phyloP scores from a whole-genome alignment of 1,140 invertebrate species.

The Wasmannia auropunctata region DNA sequence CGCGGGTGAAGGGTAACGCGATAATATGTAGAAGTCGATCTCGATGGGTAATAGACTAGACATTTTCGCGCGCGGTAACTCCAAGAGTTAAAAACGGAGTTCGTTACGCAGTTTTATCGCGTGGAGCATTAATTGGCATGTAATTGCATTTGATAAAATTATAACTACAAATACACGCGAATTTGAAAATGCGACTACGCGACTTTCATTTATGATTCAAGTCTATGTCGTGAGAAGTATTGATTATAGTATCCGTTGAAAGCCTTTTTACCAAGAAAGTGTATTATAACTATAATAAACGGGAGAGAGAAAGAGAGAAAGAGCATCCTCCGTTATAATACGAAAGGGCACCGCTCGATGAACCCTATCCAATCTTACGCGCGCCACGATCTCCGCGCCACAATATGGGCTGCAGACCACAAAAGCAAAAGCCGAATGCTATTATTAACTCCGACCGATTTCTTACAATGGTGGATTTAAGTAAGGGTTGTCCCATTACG shows the following conservation, averaged over 20 bases:
- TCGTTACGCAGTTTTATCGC: conserved; percentile 30
- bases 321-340: conserved; percentile 29
- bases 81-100: conserved; percentile 25
- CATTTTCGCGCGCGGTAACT: not conserved
- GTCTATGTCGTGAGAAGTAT: not conserved
- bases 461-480: conserved; percentile 78
- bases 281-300: conserved; percentile 48
- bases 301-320: conserved; percentile 4
- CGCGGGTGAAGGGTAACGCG: conserved; percentile 36
- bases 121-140: conserved; percentile 24
- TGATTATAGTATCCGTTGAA: not conserved
- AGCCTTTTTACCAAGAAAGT: conserved; percentile 39
- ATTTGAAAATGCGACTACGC: not conserved
- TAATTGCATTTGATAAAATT: conserved; percentile 25
- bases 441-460: conserved; percentile 84
- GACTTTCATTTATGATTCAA: conserved; percentile 10
- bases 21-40: conserved; percentile 36
- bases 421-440: conserved; percentile 80
- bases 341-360: conserved; percentile 60
- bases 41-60: conserved; percentile 45
- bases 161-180: conserved; percentile 12
- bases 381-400: conserved; percentile 66
- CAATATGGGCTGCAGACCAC: conserved; percentile 75
- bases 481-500: conserved; percentile 78
- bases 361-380: conserved; percentile 62